These are phyloP conservation scores for Leptocoma aspasia DNA, from an alignment of 2,113 vertebrate genomes.

Conservation along the genomic window DNA sequence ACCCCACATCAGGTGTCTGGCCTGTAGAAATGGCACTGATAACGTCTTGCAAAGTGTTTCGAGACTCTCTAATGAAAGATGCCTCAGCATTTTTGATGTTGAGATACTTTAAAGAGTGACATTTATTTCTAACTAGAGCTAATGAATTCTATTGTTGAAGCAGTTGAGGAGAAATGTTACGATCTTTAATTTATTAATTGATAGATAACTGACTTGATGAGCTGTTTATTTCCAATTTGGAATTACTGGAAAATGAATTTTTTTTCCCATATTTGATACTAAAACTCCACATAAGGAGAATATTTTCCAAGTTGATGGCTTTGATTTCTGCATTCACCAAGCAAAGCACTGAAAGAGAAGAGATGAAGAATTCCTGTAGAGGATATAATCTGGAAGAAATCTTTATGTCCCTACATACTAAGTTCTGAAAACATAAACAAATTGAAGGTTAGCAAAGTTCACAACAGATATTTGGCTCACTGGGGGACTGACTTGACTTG, in stretches of 20 bases:
- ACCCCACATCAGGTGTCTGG: background rate
- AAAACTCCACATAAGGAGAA: background rate
- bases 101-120: background rate
- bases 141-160: background rate
- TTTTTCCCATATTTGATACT: background rate
- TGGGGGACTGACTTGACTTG: background rate
- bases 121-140: background rate
- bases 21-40: background rate
- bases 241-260: background rate
- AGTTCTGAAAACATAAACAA: background rate
- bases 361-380: background rate
- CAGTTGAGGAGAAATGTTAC: background rate
- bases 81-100: background rate
- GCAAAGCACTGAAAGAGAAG: background rate
- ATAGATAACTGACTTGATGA: background rate
- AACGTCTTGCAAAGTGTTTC: background rate
- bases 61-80: background rate
- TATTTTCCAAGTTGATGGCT: background rate
- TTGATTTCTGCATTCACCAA: background rate
- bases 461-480: background rate
- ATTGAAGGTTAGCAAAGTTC: background rate
- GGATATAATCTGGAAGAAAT: background rate
- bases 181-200: background rate
- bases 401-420: background rate
- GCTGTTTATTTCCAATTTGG: background rate